Evolutionary conservation across 2,888 invertebrate genomes (phyloP).

Genomic region (Digitonthophagus gazella): DNA sequence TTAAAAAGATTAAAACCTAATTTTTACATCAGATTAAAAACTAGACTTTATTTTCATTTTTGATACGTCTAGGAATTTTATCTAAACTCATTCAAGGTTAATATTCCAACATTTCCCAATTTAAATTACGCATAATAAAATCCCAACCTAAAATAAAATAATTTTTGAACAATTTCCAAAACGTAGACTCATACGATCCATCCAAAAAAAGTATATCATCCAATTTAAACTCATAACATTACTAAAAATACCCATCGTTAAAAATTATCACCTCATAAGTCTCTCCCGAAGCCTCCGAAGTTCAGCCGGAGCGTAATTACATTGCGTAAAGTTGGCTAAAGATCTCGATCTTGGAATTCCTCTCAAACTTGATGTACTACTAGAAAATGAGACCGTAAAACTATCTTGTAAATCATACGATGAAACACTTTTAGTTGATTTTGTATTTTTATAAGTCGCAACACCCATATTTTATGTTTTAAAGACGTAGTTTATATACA

Average conservation of each 20-base stretch:
- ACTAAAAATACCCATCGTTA: not conserved
- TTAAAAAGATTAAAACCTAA: no score
- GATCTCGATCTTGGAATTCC: slow-evolving; percentile 42
- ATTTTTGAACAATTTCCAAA: not conserved
- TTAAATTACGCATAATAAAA: slow-evolving; percentile 6
- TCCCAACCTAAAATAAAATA: not conserved
- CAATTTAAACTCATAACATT: not conserved
- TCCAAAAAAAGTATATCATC: not conserved
- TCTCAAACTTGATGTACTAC: slow-evolving; percentile 32
- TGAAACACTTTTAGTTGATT: not conserved
- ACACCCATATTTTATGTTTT: no score
- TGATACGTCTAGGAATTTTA: no score
- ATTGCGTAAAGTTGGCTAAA: slow-evolving; percentile 41
- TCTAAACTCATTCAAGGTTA: no score
- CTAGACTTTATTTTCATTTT: no score
- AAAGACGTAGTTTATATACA: no score
- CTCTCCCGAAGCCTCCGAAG: slow-evolving; percentile 47
- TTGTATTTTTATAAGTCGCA: not conserved
- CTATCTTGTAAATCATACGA: slow-evolving; percentile 23
- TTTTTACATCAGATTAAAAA: no score
- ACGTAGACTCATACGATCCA: no score
- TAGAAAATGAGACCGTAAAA: slow-evolving; percentile 36
- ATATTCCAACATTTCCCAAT: no score
- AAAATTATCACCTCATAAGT: slow-evolving; percentile 42
- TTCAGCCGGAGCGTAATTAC: slow-evolving; percentile 44